Conservation (phyloP, 2,113 vertebrate species). For the Opisthocomus hoazin region DNA sequence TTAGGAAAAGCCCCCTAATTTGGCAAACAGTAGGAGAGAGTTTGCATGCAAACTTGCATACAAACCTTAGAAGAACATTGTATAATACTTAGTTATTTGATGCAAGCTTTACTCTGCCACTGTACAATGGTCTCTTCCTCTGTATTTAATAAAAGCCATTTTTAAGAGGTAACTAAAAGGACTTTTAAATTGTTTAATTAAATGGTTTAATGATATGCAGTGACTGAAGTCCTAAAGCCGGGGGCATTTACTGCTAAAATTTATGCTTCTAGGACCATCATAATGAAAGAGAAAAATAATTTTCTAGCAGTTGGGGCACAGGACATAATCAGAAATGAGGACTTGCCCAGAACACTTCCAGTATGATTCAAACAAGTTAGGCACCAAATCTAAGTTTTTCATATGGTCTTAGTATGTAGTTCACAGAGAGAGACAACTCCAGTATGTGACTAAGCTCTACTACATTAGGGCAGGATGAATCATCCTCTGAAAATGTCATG, state of each 20-base stretch:
- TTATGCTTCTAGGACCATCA: not conserved
- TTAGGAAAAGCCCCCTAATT: not conserved
- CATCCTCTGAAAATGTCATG: conserved; percentile 23
- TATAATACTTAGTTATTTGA: not conserved
- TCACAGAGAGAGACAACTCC: not conserved
- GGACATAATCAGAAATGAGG: not conserved
- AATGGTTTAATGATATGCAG: not conserved
- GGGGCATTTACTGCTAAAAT: not conserved
- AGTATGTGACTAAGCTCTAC: conserved; percentile 14
- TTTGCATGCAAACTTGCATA: not conserved
- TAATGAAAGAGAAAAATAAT: not conserved
- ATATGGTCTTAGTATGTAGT: not conserved
- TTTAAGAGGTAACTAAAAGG: not conserved
- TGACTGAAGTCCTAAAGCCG: not conserved
- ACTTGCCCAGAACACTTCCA: not conserved
- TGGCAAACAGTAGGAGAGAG: not conserved
- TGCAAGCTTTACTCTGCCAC: not conserved
- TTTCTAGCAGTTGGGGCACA: not conserved
- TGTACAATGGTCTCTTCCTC: not conserved
- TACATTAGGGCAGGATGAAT: conserved; percentile 1
- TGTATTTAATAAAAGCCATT: not conserved
- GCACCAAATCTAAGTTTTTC: not conserved
- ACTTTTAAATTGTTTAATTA: not conserved
- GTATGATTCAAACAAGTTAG: not conserved
- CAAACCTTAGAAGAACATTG: not conserved